Percentiles rank a stretch among this genome's conserved stretches.
phyloP scores from a whole-genome alignment of 1,140 invertebrate genomes.

The Penaeus chinensis region DNA sequence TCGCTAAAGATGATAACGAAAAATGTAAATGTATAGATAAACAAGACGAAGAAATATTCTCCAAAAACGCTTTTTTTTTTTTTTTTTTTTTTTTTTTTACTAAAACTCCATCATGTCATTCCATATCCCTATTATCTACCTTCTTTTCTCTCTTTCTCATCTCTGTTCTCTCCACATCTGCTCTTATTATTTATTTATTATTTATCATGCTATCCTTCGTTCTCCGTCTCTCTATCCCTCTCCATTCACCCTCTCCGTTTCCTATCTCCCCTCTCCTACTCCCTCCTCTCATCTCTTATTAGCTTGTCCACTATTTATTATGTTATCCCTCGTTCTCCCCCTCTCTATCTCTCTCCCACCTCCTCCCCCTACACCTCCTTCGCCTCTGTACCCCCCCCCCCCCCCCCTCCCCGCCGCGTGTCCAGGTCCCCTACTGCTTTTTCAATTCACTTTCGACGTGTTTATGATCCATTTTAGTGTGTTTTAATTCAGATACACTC shows the following conservation, averaged over 20 bases:
- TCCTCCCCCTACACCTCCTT: neutral
- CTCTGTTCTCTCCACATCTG: no score
- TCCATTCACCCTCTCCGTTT: neutral
- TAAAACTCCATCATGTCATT: no score
- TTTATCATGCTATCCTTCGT: no score
- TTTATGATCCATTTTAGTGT: slow-evolving; percentile 9
- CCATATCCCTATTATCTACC: no score
- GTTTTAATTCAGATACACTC: slow-evolving; percentile 13
- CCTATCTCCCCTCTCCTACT: neutral
- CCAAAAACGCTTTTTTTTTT: no score
- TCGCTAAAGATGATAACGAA: no score
- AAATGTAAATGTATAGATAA: no score
- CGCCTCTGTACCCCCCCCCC: neutral
- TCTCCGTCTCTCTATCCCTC: neutral
- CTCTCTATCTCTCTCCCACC: neutral
- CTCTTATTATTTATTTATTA: no score
- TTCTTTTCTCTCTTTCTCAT: no score
- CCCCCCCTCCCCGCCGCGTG: neutral
- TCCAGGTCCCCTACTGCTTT: neutral
- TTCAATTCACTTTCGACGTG: slow-evolving; percentile 5
- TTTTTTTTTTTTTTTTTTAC: no score
- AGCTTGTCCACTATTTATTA: neutral
- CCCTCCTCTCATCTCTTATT: neutral
- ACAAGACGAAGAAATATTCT: no score
- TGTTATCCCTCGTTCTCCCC: neutral